Evolutionary conservation across 1,140 invertebrate genomes (phyloP).

Genomic region (Listronotus oregonensis): DNA sequence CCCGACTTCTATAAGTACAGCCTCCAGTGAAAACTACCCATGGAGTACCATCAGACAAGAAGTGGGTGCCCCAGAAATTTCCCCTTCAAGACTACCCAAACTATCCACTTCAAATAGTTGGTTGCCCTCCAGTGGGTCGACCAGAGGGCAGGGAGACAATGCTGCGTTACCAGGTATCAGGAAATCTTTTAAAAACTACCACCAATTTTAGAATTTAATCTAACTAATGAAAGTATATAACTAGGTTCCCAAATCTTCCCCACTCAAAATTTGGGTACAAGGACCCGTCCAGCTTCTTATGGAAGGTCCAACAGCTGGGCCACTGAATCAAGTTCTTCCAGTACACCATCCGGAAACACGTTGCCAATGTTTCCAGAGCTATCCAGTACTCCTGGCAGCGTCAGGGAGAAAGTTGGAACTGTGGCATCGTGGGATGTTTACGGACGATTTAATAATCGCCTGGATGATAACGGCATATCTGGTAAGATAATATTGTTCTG

Average conservation of each 20-base stretch:
- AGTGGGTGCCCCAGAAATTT: slow-evolving; percentile 39
- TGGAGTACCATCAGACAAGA: slow-evolving; percentile 49
- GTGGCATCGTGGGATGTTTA: slow-evolving; percentile 10
- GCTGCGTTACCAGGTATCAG: slow-evolving; percentile 4
- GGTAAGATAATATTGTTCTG: background rate
- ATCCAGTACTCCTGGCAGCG: slow-evolving; percentile 14
- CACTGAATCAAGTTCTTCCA: slow-evolving; percentile 22
- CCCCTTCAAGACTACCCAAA: slow-evolving; percentile 40
- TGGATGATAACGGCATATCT: slow-evolving; percentile 14
- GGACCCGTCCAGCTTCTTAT: slow-evolving; percentile 56
- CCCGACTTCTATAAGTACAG: slow-evolving; percentile 43
- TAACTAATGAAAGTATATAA: slow-evolving; percentile 5
- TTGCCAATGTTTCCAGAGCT: slow-evolving; percentile 39
- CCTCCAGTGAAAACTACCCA: slow-evolving; percentile 50
- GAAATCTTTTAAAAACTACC: too few relatives aligned
- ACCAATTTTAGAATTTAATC: background rate
- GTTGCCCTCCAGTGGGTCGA: slow-evolving; percentile 37
- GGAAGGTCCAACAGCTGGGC: slow-evolving; percentile 57
- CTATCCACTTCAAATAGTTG: slow-evolving; percentile 42
- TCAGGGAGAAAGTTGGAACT: slow-evolving; percentile 15
- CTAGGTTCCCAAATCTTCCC: slow-evolving; percentile 15
- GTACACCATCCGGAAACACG: slow-evolving; percentile 32
- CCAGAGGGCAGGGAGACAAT: slow-evolving; percentile 8
- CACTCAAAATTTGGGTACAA: slow-evolving; percentile 47
- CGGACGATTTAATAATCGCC: slow-evolving; percentile 6